phyloP scores from a whole-genome alignment of 2,113 vertebrate species.

The Etia nguti region DNA sequence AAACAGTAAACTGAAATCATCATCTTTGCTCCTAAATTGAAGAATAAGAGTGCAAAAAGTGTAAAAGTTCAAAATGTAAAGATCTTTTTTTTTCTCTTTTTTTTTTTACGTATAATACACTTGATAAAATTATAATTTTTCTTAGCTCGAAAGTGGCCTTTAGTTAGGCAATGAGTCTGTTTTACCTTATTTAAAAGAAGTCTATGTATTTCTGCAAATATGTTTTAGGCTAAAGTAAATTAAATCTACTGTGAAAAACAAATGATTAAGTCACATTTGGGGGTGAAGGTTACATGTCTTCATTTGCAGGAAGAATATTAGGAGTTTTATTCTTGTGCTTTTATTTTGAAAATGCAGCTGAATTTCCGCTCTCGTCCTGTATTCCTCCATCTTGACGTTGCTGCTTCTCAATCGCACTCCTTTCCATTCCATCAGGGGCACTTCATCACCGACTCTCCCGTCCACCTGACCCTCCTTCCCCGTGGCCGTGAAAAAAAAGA shows the following conservation, averaged over 20 bases:
- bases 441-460: neutral
- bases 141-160: neutral
- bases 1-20: neutral
- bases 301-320: neutral
- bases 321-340: neutral
- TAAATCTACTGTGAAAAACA: neutral
- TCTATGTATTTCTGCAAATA: too few species aligned
- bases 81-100: too few species aligned
- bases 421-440: slow-evolving; percentile 26
- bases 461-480: neutral
- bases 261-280: neutral
- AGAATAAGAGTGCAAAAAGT: too few species aligned
- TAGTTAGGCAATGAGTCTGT: neutral
- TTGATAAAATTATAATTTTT: neutral
- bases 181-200: neutral
- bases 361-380: neutral
- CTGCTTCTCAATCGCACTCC: neutral
- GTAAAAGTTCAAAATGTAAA: too few species aligned
- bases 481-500: neutral
- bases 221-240: neutral
- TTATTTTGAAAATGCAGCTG: neutral
- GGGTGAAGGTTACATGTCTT: neutral
- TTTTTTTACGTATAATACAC: too few species aligned
- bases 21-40: neutral
- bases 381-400: neutral